phyloP scores from a whole-genome alignment of 2,888 invertebrate genomes.

The Prosopocoilus inquinatus region DNA sequence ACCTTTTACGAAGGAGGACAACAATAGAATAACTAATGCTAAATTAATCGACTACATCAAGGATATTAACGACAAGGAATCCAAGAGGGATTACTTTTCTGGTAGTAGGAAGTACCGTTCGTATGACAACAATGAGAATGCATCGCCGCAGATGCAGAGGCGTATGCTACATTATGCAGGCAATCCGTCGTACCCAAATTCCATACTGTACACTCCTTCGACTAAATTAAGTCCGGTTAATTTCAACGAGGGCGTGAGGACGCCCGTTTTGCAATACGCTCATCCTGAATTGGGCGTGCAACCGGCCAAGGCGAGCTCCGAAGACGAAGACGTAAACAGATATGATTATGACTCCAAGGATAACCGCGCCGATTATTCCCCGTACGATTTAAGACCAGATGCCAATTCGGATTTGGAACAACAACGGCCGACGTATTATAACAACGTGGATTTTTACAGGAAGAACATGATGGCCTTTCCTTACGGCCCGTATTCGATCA shows the following conservation, averaged over 20 bases:
- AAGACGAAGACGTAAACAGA: conserved; percentile 41
- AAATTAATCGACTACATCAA: conserved; percentile 66
- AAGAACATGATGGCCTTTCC: conserved; percentile 58
- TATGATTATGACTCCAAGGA: conserved; percentile 25
- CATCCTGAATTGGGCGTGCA: conserved; percentile 78
- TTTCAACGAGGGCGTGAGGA: conserved; percentile 69
- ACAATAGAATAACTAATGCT: conserved; percentile 57
- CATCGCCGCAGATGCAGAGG: conserved; percentile 63
- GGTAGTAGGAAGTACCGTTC: conserved; percentile 50
- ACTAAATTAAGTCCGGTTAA: conserved; percentile 58
- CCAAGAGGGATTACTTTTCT: conserved; percentile 60
- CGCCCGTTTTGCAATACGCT: conserved; percentile 75
- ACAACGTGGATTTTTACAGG: conserved; percentile 53
- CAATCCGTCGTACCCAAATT: conserved; percentile 61
- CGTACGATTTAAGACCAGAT: conserved; percentile 20
- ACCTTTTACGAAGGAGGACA: conserved; percentile 64
- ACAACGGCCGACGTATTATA: not conserved
- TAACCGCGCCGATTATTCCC: conserved; percentile 32
- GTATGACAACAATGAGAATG: conserved; percentile 52
- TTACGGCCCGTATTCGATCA: conserved; percentile 58
- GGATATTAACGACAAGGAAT: conserved; percentile 65
- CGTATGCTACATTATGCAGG: conserved; percentile 71
- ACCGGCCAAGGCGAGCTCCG: conserved; percentile 63
- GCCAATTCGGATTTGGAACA: not conserved
- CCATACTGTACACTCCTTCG: conserved; percentile 62